Evolutionary conservation across 2,888 invertebrate species (phyloP), one percentile per base, ranked within the genome.

Genomic region (Automeris io): DNA sequence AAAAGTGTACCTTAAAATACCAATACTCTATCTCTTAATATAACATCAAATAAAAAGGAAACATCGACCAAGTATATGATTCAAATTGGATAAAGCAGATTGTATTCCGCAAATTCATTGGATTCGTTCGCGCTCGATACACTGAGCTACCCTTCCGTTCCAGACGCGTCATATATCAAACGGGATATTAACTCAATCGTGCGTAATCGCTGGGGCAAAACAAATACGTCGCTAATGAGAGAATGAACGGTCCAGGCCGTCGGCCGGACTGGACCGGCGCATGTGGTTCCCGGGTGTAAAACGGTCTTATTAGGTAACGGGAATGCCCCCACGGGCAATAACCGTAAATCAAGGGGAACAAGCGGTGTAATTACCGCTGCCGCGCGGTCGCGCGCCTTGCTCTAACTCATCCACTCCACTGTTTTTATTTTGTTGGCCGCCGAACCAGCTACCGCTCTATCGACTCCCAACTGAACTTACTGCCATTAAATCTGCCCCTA

Each of bases 311-410:
- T 86, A 85, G 81, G 85, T 85, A 83, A 78, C 83, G 75, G 80
- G 82, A 78, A 82, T 82, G 71, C 81, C 85, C 83, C 81, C 79
- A 76, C 79, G 80, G 80, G 86, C 87, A 87, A 88, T 88, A 88
- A 87, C 86, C 83, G 83, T 87, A 87, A 88, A 83, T 83, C 85
- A 87, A 79, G 78, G 76, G 80, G 83, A 87, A 85, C 88, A 87
- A 88, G 87, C 87, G 83, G 81, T 81, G 87, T 87, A 87, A 87
- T 88, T 88, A 87, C 88, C 81, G 77, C 62, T 73, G 80, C 71
- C 72, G 77, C 76, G 79, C 82, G 82, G 81, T 81, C 81, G 78
- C 80, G 63, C 71, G 75, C 79, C 61, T 61, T 68, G 78, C 80
- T 79, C 79, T 85, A 83, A 86, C 85, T 85, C 83, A 86, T 83